Evolutionary conservation across 1,140 invertebrate species (phyloP).

Genomic region (Camponotus floridanus): DNA sequence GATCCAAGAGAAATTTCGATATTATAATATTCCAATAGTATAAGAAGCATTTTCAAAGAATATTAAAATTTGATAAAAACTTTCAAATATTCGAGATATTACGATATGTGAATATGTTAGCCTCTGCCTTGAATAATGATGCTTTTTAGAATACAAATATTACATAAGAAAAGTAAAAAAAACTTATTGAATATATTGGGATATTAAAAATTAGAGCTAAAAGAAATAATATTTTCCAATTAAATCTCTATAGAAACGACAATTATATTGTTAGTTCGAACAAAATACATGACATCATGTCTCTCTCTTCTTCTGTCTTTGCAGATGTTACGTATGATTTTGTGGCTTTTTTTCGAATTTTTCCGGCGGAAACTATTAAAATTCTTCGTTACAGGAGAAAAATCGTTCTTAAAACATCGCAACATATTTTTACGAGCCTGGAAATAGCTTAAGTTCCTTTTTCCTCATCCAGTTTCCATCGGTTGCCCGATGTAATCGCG

Average conservation of each 20-base stretch:
- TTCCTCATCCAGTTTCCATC: conserved; percentile 31
- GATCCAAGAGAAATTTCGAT: not conserved
- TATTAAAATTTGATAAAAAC: not conserved
- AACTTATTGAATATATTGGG: not conserved
- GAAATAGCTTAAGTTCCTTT: conserved; percentile 35
- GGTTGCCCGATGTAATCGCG: conserved; percentile 29
- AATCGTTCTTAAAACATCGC: conserved; percentile 19
- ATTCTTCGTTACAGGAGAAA: conserved; percentile 41
- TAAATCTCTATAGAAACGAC: not conserved
- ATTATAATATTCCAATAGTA: not conserved
- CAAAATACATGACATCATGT: not conserved
- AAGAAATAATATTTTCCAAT: not conserved
- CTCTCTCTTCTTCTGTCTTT: not conserved
- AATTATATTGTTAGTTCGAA: not conserved
- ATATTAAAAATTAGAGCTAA: not conserved
- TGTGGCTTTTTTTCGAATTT: conserved; percentile 20
- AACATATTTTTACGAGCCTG: conserved; percentile 16
- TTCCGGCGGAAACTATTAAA: conserved; percentile 23
- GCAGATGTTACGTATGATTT: not conserved
- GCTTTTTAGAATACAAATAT: not conserved
- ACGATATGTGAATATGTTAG: not conserved
- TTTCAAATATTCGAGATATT: not conserved
- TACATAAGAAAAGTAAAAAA: not conserved
- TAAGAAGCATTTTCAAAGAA: not conserved
- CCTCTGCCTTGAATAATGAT: not conserved